These are phyloP conservation scores for Podarcis muralis DNA, from an alignment of 2,113 vertebrate species.

Conservation along the genomic window DNA sequence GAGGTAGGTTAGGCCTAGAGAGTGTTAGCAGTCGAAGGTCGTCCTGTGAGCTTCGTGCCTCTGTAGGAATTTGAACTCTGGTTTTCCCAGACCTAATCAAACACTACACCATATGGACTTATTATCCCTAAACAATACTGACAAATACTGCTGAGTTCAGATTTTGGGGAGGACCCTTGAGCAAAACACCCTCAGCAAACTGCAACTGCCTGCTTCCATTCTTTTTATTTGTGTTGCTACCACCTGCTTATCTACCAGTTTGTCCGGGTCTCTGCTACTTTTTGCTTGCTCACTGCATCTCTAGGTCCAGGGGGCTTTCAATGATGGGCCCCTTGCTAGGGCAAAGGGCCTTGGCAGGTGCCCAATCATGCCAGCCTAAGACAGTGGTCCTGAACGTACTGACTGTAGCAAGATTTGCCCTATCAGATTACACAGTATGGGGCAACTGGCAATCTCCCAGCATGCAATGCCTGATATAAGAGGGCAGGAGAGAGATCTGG, in stretches of 20 bases:
- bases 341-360: too few relatives aligned
- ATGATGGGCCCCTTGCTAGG: too few relatives aligned
- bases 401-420: not conserved
- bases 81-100: too few relatives aligned
- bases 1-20: not conserved
- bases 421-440: not conserved
- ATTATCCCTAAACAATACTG: not conserved
- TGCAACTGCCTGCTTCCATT: not conserved
- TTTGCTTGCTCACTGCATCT: not conserved
- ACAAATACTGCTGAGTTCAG: not conserved
- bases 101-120: not conserved
- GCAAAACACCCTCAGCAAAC: not conserved
- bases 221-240: not conserved
- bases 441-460: not conserved
- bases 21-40: not conserved
- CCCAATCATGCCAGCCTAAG: not conserved
- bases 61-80: not conserved
- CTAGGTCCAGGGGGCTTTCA: not conserved
- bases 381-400: not conserved
- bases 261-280: not conserved
- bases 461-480: not conserved
- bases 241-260: not conserved
- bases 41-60: not conserved
- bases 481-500: not conserved
- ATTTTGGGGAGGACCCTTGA: not conserved